A percentile compares a stretch with the other conserved stretches of the same genome.
phyloP scores from a whole-genome alignment of 2,113 vertebrate species.

The Bungarus multicinctus region DNA sequence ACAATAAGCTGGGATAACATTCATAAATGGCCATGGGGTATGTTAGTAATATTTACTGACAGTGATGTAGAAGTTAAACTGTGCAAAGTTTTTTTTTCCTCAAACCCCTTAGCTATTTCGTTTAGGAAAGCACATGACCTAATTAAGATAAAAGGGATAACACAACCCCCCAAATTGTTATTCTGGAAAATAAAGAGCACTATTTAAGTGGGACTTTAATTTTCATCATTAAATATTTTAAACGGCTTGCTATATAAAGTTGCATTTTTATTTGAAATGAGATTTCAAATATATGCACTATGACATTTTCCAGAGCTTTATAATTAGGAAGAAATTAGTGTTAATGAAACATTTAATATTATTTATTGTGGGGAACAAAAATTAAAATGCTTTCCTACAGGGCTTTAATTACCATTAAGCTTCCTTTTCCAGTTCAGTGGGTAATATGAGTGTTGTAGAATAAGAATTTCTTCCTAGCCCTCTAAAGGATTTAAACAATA shows the following conservation, averaged over 20 bases:
- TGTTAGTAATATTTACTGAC: conserved; percentile 49
- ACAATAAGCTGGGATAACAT: conserved; percentile 1
- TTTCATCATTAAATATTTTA: conserved; percentile 60
- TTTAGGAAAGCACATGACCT: conserved; percentile 57
- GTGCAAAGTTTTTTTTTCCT: conserved; percentile 5
- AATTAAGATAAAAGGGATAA: conserved; percentile 59
- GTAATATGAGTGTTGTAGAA: background rate
- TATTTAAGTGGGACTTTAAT: conserved; percentile 56
- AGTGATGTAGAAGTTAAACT: conserved; percentile 25
- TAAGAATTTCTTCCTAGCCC: background rate
- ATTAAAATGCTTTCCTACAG: background rate
- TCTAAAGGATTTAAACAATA: background rate
- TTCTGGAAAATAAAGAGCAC: conserved; percentile 55
- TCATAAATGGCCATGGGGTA: conserved; percentile 25
- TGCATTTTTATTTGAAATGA: conserved; percentile 50
- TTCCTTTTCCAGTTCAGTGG: conserved; percentile 1
- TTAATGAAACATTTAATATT: conserved; percentile 47
- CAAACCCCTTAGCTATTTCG: conserved; percentile 24
- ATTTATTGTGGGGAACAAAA: conserved; percentile 39
- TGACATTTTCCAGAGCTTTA: conserved; percentile 44
- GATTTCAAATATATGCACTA: conserved; percentile 54
- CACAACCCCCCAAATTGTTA: conserved; percentile 50
- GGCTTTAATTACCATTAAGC: conserved; percentile 20
- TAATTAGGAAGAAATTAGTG: conserved; percentile 47
- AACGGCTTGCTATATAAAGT: conserved; percentile 45